Base-by-base conservation (phyloP, 2,888 invertebrate species). In the Pollenia griseotomentosa region DNA sequence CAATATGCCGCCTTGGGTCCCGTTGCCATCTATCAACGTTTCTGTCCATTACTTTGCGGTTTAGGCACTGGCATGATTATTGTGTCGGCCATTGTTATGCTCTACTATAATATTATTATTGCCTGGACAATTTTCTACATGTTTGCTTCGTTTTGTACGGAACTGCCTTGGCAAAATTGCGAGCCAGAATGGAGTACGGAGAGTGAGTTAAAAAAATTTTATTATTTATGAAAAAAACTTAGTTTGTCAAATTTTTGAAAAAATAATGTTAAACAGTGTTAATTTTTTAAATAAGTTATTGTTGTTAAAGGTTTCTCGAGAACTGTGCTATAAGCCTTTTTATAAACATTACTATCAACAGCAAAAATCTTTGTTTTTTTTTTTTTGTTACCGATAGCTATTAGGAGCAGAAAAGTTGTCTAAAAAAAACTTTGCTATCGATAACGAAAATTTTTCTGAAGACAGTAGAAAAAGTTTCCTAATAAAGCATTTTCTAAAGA, bases 1-100 rank as follows among this genome's bases (percentile, higher is more conserved):
- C 97, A 97, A 92, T 97, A 96, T 92, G 97, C 96, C 44, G 96
- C 96, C 6, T 92, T 96, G 78, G 96, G 96, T 11, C 97, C 97
- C 0, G 96, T 97, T 16, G 96, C 96, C 16, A 96, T 97, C 68
- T 97, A 97, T 94, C 95, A 96, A 90, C 95, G 96, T 90, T 96
- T 97, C 92, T 97, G 93, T 85, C 93, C 93, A 14, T 94, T 97
- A 10, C 96, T 97, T 90, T 95, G 95, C 88, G 96, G 96, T 11
- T 93, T 96, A 14, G 96, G 96, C 79, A 96, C 96, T 88, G 96
- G 96, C 88, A 96, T 96, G 96, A 96, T 96, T 85, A 95, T 96
- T 87, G 96, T 96, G n/a, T 96, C 96, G 87, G 94, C 95, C 86
- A 95, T 96, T 87, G 96, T 96, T 42, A 96, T 96, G 96, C 94